These are phyloP conservation scores for Aproaerema taeniolella DNA, from an alignment of 2,888 invertebrate species.

Conservation along the genomic window DNA sequence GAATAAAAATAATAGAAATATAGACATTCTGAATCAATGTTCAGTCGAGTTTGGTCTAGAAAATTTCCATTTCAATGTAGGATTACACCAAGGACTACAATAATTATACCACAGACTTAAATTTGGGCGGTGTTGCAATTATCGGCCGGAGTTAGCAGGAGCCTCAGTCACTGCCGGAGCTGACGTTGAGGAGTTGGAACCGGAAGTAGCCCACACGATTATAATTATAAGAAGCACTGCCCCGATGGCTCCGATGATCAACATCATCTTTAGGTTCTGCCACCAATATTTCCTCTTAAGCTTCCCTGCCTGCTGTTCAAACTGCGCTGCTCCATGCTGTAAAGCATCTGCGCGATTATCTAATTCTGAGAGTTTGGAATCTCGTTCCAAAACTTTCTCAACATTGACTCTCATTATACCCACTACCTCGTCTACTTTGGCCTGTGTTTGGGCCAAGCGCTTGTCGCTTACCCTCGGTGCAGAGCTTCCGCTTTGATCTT, in stretches of 20 bases:
- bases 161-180: slow-evolving; percentile 28
- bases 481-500: slow-evolving; percentile 71
- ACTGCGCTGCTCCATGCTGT: slow-evolving; percentile 95
- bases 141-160: slow-evolving; percentile 39
- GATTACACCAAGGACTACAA: slow-evolving; percentile 11
- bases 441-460: slow-evolving; percentile 72
- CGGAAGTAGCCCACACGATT: slow-evolving; percentile 78
- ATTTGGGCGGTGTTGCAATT: slow-evolving; percentile 21
- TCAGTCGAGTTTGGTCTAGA: slow-evolving; percentile 38
- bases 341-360: slow-evolving; percentile 97
- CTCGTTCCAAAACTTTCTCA: slow-evolving; percentile 97
- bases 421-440: slow-evolving; percentile 82
- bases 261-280: slow-evolving; percentile 98
- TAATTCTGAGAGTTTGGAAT: slow-evolving; percentile 95
- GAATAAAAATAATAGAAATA: slow-evolving; percentile 27
- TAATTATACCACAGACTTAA: not conserved
- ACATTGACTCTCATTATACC: slow-evolving; percentile 98
- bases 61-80: slow-evolving; percentile 25
- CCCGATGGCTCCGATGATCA: slow-evolving; percentile 92
- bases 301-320: slow-evolving; percentile 97
- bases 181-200: slow-evolving; percentile 15
- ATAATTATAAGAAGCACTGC: slow-evolving; percentile 89
- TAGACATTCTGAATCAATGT: slow-evolving; percentile 26
- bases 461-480: slow-evolving; percentile 69
- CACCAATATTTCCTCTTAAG: slow-evolving; percentile 98